Evolutionary conservation across 92 coral and sea anemone genomes (phyloP).

Genomic region (Phenganax subtilis): DNA sequence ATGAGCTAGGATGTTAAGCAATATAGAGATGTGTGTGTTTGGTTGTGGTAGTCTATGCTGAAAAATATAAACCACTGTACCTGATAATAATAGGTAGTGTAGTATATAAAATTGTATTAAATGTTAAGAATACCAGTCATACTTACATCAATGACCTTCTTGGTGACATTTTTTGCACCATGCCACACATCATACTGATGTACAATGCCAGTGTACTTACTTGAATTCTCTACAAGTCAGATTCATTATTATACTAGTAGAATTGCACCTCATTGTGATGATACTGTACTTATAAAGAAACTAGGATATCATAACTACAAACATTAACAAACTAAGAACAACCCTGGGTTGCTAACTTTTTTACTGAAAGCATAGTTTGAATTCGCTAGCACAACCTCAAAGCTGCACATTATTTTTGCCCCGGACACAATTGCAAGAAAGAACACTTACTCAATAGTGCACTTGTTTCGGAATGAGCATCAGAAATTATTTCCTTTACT

Average conservation of each 20-base stretch:
- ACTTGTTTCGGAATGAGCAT: conserved; percentile 40
- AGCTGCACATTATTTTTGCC: not conserved
- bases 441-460: conserved; percentile 37
- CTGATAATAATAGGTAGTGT: not conserved
- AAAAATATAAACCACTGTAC: too few relatives aligned
- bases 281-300: not conserved
- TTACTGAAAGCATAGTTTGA: too few relatives aligned
- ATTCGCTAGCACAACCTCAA: not conserved
- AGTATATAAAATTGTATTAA: not conserved
- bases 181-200: conserved; percentile 30
- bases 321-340: too few relatives aligned
- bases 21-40: not conserved
- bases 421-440: not conserved
- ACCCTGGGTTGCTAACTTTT: too few relatives aligned
- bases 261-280: not conserved
- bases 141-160: conserved; percentile 23
- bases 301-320: too few relatives aligned
- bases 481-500: conserved; percentile 14
- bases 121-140: not conserved
- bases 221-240: not conserved
- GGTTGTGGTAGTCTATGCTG: too few relatives aligned
- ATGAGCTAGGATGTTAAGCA: not conserved
- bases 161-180: conserved; percentile 24
- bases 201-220: not conserved
- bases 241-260: not conserved